Base-by-base conservation (phyloP, 2,888 invertebrate species). In the Ormia ochracea region DNA sequence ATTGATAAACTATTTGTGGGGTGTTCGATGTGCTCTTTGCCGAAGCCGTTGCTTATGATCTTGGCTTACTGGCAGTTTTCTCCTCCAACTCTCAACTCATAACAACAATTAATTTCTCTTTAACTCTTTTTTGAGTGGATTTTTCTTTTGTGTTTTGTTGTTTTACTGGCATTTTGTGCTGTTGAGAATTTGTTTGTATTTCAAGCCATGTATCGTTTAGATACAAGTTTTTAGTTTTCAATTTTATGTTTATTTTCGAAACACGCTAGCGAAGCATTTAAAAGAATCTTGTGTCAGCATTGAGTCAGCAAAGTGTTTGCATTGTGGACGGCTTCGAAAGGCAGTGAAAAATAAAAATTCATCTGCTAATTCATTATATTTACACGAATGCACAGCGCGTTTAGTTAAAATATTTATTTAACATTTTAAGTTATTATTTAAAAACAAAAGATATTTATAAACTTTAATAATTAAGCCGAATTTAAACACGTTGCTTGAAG, bases 201-300 rank as follows among this genome's bases (percentile, higher is more conserved):
- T 28, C 79, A 75, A 75, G 70, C 70, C 75, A 75, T 72, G 70
- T 66, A 70, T 70, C 70, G 75, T 66, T 66, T 66, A 43, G 65
- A 79, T 75, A 72, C 75, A 48, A 61, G 79, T 72, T 79, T 79
- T 75, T 56, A 61, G 79, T 72, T 79, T 79, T 75, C 45, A 75
- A 58, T 74, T 61, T 78, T 52, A 50, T 70, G 23, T 79, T 79
- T 69, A 41, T 79, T 79, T 75, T 75, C n/a, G 70, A 74, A 79
- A 79, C 75, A 70, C 65, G 70, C 75, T 75, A 79, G 61, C 54
- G 59, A 59, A 79, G 73, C 78, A 79, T 36, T 56, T 59, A 28
- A 48, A 59, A 63, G 45, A 52, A 23, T 63, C 52, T 58, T 58
- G 63, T 50, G 33, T 69, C 56, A 48, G 69, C 65, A 28, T 69